Conservation (phyloP, 1,140 invertebrate genomes). For the Cyphomyrmex costatus region DNA sequence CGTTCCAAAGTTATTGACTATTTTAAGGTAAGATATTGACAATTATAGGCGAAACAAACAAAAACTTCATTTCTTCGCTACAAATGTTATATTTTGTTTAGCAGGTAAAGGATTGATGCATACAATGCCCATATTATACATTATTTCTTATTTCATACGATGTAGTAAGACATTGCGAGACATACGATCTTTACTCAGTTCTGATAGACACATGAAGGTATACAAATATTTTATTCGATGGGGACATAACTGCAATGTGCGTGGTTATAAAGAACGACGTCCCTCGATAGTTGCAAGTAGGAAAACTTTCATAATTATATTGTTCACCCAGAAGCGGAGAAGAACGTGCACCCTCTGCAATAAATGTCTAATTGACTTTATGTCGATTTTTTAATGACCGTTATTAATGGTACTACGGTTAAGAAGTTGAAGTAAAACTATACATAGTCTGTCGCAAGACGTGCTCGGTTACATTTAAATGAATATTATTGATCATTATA, state of each 20-base stretch:
- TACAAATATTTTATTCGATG: constrained; percentile 19
- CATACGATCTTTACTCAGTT: background rate
- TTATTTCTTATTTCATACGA: background rate
- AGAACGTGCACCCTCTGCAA: background rate
- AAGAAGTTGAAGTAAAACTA: background rate
- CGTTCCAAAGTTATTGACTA: too few species aligned
- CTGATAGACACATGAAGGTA: background rate
- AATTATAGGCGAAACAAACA: too few species aligned
- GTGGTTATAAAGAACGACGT: background rate
- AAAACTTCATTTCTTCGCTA: too few species aligned
- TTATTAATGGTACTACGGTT: background rate
- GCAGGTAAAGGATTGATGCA: background rate
- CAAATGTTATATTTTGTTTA: too few species aligned
- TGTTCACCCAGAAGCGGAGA: background rate
- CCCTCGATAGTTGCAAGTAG: background rate
- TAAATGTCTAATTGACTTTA: background rate
- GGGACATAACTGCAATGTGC: background rate
- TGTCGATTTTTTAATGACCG: constrained; percentile 5
- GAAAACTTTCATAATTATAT: background rate
- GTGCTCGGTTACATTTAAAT: background rate
- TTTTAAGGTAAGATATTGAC: too few species aligned
- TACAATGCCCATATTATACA: background rate
- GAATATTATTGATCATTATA: background rate
- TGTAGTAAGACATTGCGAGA: background rate
- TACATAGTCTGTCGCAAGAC: background rate